Base-by-base conservation (phyloP, 1,140 invertebrate genomes). In the Bombus impatiens region DNA sequence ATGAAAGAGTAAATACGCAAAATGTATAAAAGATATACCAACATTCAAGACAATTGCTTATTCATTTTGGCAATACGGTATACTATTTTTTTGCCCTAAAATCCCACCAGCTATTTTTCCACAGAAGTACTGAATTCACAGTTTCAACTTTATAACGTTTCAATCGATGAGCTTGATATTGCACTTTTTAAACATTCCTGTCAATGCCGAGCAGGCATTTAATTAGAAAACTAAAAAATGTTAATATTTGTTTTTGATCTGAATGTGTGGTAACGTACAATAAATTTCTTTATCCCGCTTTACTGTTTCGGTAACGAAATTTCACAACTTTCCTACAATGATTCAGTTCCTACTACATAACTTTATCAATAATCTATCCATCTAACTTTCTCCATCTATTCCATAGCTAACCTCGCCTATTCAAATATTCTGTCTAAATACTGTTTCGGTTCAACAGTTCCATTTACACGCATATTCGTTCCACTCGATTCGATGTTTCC, bases 311-410 rank as follows among this genome's bases (percentile, higher is more conserved):
- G 0, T 1, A 47, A 47, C 71, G 13, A 47, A 47, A 74, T 72
- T 72, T n/a, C 12, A 42, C 28, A 28, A 42, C 25, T 72, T 42
- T 40, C 40, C 35, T n/a, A 13, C 40, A 42, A n/a, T n/a, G 40
- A 42, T 25, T 37, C 28, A n/a, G 12, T n/a, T 42, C n/a, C 25
- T 12, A n/a, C n/a, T 74, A 9, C 2, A 15, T 32, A 44, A 74
- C 71, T 74, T 74, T 42, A 72, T 44, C 70, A n/a, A 44, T 72
- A 72, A 72, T 72, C 68, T 40, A 71, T 71, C 25, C 68, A 32
- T 37, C 37, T 28, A 44, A 72, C 40, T 72, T 72, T n/a, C 40
- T 22, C 71, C 15, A 74, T 44, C 6, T 44, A 32, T 47, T 32
- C 28, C 13, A 22, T 18, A 9, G 15, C 0, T 15, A 2, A 18